Base-by-base conservation (phyloP, 2,888 invertebrate species). In the Unio delphinus region DNA sequence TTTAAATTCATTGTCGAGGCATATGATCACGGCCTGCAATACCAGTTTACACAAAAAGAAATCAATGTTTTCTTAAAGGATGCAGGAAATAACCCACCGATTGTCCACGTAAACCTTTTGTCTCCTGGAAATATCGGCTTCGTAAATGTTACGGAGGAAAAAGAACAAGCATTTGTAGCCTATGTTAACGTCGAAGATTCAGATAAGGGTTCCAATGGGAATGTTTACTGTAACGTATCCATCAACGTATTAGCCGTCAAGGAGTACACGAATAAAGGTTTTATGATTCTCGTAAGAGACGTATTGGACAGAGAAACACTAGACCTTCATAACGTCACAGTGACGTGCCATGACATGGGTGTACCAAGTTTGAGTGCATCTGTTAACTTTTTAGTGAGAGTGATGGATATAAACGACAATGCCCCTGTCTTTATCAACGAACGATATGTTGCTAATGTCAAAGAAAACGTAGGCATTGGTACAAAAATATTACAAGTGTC, bases 371-470 rank as follows among this genome's bases (percentile, higher is more conserved):
- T 83, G 26, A 77, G 73, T 20, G 79, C 83, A 3, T 73, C 77
- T 23, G 78, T 74, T 20, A 76, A 74, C 61, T 84, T 89, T 69
- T 79, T 77, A 23, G 85, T 89, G 0, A 71, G 69, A 54, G 80
- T 98, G 2, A 91, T 95, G 66, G 98, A 97, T 90, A 94, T 95
- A 63, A 98, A 98, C 90, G 97, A 98, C 90, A 97, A 97, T 89
- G 95, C 96, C 87, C 97, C 97, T 0, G 92, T 94, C 64, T 97
- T 97, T 89, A 94, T 69, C 18, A 66, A 75, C 54, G 30, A 64
- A 2, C 26, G 69, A 1, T 83, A 83, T 65, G 64, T 72, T 8
- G 82, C 78, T 8, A 69, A 55, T 6, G 71, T 83, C 4, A 57
- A 60, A 18, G 86, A 86, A 72, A 83, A 84, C 58, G 82, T 80